Evolutionary conservation across 2,888 invertebrate genomes (phyloP).

Genomic region (Phorcus lineatus): DNA sequence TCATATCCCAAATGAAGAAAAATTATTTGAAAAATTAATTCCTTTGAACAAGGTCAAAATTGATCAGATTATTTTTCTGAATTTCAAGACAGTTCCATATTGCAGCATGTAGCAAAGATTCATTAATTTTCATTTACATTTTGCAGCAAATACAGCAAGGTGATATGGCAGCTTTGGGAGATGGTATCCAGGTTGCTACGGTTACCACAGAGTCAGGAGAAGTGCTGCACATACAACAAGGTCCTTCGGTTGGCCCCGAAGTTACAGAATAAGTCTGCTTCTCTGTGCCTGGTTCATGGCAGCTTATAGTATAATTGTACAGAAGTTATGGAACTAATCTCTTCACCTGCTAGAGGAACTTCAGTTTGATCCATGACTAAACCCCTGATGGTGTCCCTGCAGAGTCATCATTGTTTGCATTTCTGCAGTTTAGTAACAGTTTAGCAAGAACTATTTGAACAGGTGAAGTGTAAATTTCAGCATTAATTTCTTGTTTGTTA

Average conservation of each 20-base stretch:
- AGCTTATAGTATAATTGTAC: neutral
- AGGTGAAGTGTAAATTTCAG: too few relatives aligned
- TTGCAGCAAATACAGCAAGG: conserved; percentile 47
- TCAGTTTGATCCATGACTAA: too few relatives aligned
- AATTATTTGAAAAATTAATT: too few relatives aligned
- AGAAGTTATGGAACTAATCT: neutral
- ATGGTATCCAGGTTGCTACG: conserved; percentile 53
- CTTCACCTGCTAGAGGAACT: too few relatives aligned
- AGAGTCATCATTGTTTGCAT: too few relatives aligned
- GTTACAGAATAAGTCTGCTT: conserved; percentile 18
- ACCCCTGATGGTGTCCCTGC: too few relatives aligned
- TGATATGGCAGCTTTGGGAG: conserved; percentile 41
- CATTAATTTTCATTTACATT: neutral
- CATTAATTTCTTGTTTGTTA: too few relatives aligned
- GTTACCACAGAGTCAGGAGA: conserved; percentile 63
- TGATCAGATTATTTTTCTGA: neutral
- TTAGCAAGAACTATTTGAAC: too few relatives aligned
- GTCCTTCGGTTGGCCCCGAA: conserved; percentile 31
- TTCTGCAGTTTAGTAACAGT: too few relatives aligned
- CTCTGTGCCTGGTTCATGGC: neutral
- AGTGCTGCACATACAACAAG: conserved; percentile 59
- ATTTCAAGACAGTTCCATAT: neutral
- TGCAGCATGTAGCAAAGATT: neutral
- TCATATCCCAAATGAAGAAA: too few relatives aligned
- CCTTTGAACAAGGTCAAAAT: too few relatives aligned